These are phyloP conservation scores for Coptotermes formosanus DNA, from an alignment of 1,140 invertebrate species.

Conservation along the genomic window DNA sequence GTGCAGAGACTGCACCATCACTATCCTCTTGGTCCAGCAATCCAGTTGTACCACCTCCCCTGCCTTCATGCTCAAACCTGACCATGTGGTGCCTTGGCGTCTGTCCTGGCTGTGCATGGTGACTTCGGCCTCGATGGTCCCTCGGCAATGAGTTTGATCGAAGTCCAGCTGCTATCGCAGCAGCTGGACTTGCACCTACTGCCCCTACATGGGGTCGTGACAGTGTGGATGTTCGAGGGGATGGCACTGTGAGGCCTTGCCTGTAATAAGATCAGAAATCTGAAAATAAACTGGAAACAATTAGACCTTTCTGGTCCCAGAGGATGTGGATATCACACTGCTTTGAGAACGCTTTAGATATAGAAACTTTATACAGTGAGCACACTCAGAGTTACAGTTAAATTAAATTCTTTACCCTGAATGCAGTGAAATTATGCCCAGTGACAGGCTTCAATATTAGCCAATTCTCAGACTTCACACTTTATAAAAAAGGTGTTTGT, in stretches of 20 bases:
- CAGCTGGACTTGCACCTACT: neutral
- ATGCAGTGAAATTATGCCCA: too few species aligned
- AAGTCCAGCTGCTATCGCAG: neutral
- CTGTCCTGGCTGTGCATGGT: slow-evolving; percentile 23
- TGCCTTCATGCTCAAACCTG: slow-evolving; percentile 37
- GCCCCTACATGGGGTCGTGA: slow-evolving; percentile 21
- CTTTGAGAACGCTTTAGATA: too few species aligned
- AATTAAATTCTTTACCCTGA: too few species aligned
- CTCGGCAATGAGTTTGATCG: slow-evolving; percentile 30
- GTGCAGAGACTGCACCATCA: slow-evolving; percentile 77
- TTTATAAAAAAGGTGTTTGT: too few species aligned
- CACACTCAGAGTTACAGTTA: too few species aligned
- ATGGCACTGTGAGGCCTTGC: slow-evolving; percentile 20
- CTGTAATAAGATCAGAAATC: neutral
- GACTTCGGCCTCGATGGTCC: slow-evolving; percentile 35
- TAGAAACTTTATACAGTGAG: too few species aligned
- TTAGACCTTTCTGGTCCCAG: too few species aligned
- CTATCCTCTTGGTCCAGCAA: slow-evolving; percentile 71
- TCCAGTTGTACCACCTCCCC: slow-evolving; percentile 39
- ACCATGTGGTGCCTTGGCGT: slow-evolving; percentile 33
- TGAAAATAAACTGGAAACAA: too few species aligned
- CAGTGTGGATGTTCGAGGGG: slow-evolving; percentile 24
- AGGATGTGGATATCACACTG: too few species aligned
- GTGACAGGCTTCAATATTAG: too few species aligned
- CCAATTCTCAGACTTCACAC: too few species aligned